Conservation (phyloP, 2,113 vertebrate species). For the Gnathonemus longibarbis region DNA sequence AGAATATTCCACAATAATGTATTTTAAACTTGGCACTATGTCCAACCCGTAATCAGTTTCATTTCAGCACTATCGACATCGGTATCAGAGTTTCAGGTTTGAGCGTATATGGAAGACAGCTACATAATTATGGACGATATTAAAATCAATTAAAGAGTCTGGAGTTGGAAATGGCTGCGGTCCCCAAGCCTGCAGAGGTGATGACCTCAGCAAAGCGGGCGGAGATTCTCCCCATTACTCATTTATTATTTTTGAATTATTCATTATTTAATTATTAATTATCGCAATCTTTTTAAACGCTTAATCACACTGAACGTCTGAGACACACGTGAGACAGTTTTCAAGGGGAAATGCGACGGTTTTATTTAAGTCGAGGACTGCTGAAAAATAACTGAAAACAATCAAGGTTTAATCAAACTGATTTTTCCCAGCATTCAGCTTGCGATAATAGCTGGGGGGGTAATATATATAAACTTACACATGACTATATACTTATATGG, state of each 20-base stretch:
- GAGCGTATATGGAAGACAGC: slow-evolving; percentile 45
- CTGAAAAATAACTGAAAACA: not conserved
- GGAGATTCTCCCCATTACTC: slow-evolving; percentile 34
- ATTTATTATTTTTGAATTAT: slow-evolving; percentile 32
- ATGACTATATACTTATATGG: not conserved
- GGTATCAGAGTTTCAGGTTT: not conserved
- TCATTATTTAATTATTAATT: slow-evolving; percentile 3
- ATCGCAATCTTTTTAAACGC: not conserved
- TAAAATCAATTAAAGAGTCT: slow-evolving; percentile 59
- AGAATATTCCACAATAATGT: not conserved
- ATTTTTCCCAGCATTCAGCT: not conserved
- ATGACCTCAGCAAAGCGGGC: slow-evolving; percentile 15
- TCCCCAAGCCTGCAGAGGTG: slow-evolving; percentile 39
- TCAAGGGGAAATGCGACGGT: not conserved
- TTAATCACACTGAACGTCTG: not conserved
- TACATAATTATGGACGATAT: slow-evolving; percentile 53
- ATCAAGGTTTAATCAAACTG: not conserved
- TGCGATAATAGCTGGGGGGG: not conserved
- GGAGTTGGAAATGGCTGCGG: slow-evolving; percentile 41
- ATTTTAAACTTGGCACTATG: not conserved
- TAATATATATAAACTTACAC: not conserved
- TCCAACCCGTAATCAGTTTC: not conserved
- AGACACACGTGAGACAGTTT: not conserved
- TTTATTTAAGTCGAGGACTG: not conserved
- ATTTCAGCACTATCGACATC: not conserved